Base-by-base conservation (phyloP, 2,113 vertebrate species). In the Corythornis cristatus region DNA sequence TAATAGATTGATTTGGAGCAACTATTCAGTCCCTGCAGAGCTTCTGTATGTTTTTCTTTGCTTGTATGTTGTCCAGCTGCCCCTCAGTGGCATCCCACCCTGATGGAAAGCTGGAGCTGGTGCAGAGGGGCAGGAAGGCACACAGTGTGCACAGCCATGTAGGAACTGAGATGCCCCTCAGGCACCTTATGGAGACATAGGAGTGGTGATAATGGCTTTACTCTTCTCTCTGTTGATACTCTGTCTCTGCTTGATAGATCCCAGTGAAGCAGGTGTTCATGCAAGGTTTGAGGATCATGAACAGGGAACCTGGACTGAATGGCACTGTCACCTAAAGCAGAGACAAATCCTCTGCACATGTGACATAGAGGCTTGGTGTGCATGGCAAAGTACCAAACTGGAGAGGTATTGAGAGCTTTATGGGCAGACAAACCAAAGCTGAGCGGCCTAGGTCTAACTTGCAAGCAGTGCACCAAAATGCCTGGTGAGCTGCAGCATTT, bases 71-170 rank as follows among this genome's bases (percentile, higher is more conserved):
- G 60, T 9, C 40, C 56, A 43, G 51, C 17, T 3, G 1, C 28
- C 45, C 37, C 31, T 37, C 58, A 23, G 45, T 45, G 76, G 26
- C 33, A 25, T 12, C 45, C 40, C 64, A 42, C 23, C 15, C 37
- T 15, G 14, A 23, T 1, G 6, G 5, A 29, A 35, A 67, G 8
- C 54, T 72, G 1, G 19, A 50, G 65, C 15, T 46, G 46, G 21
- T 67, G 57, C 10, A 12, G 28, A 35, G n/a, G 20, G 11, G 11
- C 78, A 68, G 53, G 12, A 48, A 68, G 71, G 13, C 22, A 60
- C 54, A 33, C 3, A 4, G 14, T 2, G 12, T 37, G 9, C 31
- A 61, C 5, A 35, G 46, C 11, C 35, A 3, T 0, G 19, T 6
- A 15, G 46, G 33, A 81, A 66, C 25, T 18, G 86, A 79, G 33